These are phyloP conservation scores for Electrophaes corylata DNA, from an alignment of 2,888 invertebrate species.

Conservation along the genomic window DNA sequence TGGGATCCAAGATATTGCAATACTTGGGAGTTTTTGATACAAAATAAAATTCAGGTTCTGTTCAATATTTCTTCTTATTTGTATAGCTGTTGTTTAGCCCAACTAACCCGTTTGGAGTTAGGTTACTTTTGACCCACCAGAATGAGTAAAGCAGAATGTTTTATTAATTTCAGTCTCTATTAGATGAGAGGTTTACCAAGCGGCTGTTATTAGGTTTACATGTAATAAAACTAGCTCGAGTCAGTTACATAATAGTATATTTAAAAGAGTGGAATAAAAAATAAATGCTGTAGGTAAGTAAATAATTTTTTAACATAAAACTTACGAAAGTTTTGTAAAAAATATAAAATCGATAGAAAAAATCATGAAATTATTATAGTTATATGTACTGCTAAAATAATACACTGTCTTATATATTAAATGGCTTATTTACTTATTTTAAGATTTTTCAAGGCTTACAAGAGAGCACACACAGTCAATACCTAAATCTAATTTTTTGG, in stretches of 20 bases:
- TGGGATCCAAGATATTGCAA: too few species aligned
- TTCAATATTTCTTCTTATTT: too few species aligned
- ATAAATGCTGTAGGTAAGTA: constrained; percentile 33
- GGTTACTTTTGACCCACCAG: too few species aligned
- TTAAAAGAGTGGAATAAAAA: constrained; percentile 31
- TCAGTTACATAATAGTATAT: constrained; percentile 24
- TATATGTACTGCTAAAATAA: neutral
- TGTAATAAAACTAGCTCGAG: neutral
- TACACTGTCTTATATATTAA: constrained; percentile 16
- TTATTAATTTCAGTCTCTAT: too few species aligned
- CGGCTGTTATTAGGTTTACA: too few species aligned
- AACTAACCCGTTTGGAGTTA: too few species aligned
- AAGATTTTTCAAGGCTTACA: neutral
- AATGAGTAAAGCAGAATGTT: too few species aligned
- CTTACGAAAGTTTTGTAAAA: constrained; percentile 7
- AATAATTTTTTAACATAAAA: neutral
- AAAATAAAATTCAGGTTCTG: too few species aligned
- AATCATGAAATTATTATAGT: constrained; percentile 3
- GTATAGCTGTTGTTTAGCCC: too few species aligned
- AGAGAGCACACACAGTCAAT: constrained; percentile 9
- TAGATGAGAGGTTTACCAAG: too few species aligned
- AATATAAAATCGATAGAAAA: constrained; percentile 20
- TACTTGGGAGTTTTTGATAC: too few species aligned
- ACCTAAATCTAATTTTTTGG: neutral
- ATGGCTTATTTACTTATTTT: constrained; percentile 10